A percentile compares a stretch with the other conserved stretches of the same genome.
Conservation (phyloP, 2,888 invertebrate species). For the Galerucella nymphaeae region DNA sequence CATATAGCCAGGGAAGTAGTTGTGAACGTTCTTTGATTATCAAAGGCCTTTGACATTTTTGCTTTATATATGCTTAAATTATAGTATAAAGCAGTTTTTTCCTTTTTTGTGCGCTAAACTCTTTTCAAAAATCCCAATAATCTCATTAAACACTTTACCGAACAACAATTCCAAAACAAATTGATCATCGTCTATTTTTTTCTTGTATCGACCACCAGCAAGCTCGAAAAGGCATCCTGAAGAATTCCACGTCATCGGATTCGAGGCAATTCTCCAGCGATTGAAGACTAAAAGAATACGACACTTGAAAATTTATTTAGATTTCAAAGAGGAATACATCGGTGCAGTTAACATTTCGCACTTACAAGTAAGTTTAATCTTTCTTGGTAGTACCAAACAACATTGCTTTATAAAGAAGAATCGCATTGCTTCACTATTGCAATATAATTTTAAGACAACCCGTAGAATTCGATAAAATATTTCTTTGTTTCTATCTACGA, state of each 20-base stretch:
- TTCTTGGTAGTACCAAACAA: constrained; percentile 38
- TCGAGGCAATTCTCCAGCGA: constrained; percentile 22
- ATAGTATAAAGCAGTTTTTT: too few species aligned
- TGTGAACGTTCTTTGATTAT: too few species aligned
- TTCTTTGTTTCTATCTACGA: constrained; percentile 23
- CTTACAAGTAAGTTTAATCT: constrained; percentile 35
- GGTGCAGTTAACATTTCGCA: constrained; percentile 41
- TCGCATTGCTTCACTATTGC: constrained; percentile 45
- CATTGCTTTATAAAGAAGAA: constrained; percentile 42
- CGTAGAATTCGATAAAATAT: constrained; percentile 47
- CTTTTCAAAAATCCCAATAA: neutral
- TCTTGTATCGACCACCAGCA: constrained; percentile 22
- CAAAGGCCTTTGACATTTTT: too few species aligned
- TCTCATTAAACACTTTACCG: neutral
- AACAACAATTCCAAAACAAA: constrained; percentile 5
- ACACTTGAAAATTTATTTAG: constrained; percentile 33
- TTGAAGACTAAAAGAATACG: constrained; percentile 19
- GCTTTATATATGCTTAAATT: too few species aligned
- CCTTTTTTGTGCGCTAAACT: too few species aligned
- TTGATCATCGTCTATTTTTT: constrained; percentile 11
- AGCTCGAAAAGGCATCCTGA: constrained; percentile 18
- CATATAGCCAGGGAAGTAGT: too few species aligned
- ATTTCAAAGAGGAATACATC: constrained; percentile 36
- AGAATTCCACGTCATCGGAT: constrained; percentile 19
- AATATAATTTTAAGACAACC: constrained; percentile 47